Percentiles rank a stretch among this genome's conserved stretches.
phyloP scores from a whole-genome alignment of 2,797 vertebrate genomes.

The Numenius phaeopus region DNA sequence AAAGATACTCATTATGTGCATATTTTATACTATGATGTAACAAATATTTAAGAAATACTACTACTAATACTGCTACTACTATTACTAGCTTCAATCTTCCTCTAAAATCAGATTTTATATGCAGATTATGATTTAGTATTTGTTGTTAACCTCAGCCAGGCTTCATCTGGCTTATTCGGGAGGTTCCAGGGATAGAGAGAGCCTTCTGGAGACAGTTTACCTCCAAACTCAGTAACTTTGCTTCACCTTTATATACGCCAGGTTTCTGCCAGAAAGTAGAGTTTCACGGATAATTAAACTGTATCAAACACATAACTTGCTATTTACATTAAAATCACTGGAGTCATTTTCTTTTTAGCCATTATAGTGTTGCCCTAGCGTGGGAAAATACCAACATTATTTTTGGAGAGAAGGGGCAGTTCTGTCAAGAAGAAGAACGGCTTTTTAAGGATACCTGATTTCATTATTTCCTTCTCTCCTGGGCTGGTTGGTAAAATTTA shows the following conservation, averaged over 20 bases:
- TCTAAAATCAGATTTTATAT: not conserved
- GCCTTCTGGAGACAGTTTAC: not conserved
- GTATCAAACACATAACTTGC: not conserved
- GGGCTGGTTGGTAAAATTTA: not conserved
- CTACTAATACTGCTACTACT: not conserved
- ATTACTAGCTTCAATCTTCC: not conserved
- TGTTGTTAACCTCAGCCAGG: not conserved
- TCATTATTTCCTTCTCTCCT: not conserved
- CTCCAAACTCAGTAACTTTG: not conserved
- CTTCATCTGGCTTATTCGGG: not conserved
- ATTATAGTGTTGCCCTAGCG: not conserved
- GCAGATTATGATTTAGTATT: not conserved
- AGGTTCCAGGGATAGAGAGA: not conserved
- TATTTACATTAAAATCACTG: slow-evolving; percentile 40
- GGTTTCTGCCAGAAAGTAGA: not conserved
- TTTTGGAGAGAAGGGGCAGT: slow-evolving; percentile 9
- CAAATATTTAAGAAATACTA: not conserved
- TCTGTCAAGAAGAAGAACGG: not conserved
- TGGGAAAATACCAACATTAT: slow-evolving; percentile 9
- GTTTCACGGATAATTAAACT: not conserved
- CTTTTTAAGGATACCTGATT: slow-evolving; percentile 1
- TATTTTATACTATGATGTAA: not conserved
- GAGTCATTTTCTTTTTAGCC: slow-evolving; percentile 17
- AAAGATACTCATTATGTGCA: not conserved
- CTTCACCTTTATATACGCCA: not conserved